phyloP scores from a whole-genome alignment of 92 coral and sea anemone genomes.

The Metridium senile region DNA sequence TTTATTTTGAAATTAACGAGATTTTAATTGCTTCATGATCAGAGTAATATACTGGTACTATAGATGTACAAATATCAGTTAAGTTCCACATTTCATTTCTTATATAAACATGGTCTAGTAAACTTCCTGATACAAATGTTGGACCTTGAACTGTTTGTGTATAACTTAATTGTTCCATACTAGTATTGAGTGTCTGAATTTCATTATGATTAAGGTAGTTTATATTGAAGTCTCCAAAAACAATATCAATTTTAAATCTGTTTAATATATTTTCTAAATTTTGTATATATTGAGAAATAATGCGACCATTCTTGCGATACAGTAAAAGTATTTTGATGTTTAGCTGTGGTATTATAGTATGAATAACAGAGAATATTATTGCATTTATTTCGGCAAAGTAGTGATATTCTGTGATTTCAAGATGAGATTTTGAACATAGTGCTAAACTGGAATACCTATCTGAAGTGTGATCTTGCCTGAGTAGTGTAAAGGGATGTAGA shows the following conservation, averaged over 20 bases:
- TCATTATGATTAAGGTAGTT: conserved; percentile 42
- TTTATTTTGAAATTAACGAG: conserved; percentile 6
- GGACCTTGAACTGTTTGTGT: conserved; percentile 52
- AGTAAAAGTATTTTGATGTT: conserved; percentile 25
- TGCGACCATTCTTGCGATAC: conserved; percentile 10
- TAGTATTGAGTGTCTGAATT: conserved; percentile 39
- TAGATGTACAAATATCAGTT: background rate
- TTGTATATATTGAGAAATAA: conserved; percentile 10
- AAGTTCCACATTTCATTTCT: background rate
- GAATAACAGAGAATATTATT: conserved; percentile 20
- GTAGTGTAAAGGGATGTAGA: conserved; percentile 38
- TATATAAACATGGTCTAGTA: background rate
- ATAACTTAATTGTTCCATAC: conserved; percentile 30
- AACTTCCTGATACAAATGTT: conserved; percentile 12
- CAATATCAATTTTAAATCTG: conserved; percentile 33
- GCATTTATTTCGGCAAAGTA: conserved; percentile 45
- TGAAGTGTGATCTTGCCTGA: conserved; percentile 46
- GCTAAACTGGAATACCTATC: conserved; percentile 61
- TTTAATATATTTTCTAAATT: conserved; percentile 28
- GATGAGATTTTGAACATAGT: conserved; percentile 34
- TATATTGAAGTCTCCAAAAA: conserved; percentile 35
- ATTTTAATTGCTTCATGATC: background rate
- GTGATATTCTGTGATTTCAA: conserved; percentile 27
- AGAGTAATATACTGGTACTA: background rate
- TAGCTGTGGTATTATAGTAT: conserved; percentile 17